Evolutionary conservation across 2,888 invertebrate genomes (phyloP).

Genomic region (Chalcosyrphus nemorum): DNA sequence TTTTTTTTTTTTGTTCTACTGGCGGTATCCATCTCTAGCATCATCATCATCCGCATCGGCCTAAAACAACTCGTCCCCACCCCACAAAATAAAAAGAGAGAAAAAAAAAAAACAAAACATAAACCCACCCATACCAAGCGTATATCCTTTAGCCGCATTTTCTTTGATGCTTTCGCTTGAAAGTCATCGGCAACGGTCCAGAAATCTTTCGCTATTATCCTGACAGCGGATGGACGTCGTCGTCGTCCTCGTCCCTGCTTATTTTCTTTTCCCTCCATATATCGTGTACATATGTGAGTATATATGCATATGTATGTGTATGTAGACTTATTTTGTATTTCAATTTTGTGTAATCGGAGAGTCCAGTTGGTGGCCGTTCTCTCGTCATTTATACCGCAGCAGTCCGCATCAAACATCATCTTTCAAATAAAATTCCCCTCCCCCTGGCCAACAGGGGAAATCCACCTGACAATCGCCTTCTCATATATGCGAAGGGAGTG

Average conservation of each 20-base stretch:
- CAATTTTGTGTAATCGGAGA: slow-evolving; percentile 61
- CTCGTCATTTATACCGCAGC: slow-evolving; percentile 58
- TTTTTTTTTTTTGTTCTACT: slow-evolving; percentile 31
- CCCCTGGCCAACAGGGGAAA: neutral
- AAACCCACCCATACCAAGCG: neutral
- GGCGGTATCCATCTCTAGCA: slow-evolving; percentile 56
- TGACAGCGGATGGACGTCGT: slow-evolving; percentile 71
- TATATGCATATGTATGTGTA: neutral
- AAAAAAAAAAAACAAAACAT: no score
- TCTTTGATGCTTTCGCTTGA: slow-evolving; percentile 69
- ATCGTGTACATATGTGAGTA: neutral
- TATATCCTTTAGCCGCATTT: slow-evolving; percentile 70
- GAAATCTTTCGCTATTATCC: slow-evolving; percentile 73
- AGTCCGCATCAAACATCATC: slow-evolving; percentile 67
- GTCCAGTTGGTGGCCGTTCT: slow-evolving; percentile 61
- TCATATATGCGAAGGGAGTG: slow-evolving; percentile 59
- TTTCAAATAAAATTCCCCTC: slow-evolving; percentile 45
- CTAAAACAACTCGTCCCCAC: slow-evolving; percentile 62
- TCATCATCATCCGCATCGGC: slow-evolving; percentile 68
- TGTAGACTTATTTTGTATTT: slow-evolving; percentile 58
- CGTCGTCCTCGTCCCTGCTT: neutral
- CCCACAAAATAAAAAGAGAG: no score
- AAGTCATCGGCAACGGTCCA: slow-evolving; percentile 74
- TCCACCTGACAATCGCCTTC: slow-evolving; percentile 57
- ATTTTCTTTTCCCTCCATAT: slow-evolving; percentile 40